Conservation (phyloP, 2,113 vertebrate species). For the Campylorhamphus procurvoides region DNA sequence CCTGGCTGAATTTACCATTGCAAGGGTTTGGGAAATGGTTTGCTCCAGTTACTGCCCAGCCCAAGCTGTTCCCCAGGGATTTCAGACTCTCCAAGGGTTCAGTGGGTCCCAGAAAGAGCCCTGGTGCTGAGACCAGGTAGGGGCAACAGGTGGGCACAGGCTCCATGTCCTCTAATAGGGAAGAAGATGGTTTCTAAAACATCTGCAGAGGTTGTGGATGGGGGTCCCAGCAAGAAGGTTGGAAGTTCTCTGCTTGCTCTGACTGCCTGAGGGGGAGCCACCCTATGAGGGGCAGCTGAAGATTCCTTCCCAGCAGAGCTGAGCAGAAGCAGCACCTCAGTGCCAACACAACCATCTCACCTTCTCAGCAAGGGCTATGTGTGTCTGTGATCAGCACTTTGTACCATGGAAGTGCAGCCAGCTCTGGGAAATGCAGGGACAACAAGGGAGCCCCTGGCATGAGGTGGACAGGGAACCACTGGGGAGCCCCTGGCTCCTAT, state of each 20-base stretch:
- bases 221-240: neutral
- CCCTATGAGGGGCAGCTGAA: neutral
- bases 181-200: neutral
- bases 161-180: neutral
- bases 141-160: neutral
- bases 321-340: neutral
- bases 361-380: neutral
- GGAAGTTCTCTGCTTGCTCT: neutral
- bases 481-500: neutral
- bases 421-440: neutral
- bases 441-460: neutral
- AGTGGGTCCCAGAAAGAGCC: neutral
- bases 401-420: neutral
- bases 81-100: neutral
- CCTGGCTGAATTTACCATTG: neutral
- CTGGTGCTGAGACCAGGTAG: neutral
- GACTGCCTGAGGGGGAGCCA: accelerated
- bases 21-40: neutral
- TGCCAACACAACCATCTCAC: neutral
- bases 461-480: neutral
- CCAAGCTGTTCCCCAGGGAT: neutral
- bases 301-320: neutral
- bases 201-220: neutral
- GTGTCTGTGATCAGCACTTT: neutral
- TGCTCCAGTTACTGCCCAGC: neutral